Evolutionary conservation across 1,140 invertebrate genomes (phyloP).

Genomic region (Drosophila tristis): DNA sequence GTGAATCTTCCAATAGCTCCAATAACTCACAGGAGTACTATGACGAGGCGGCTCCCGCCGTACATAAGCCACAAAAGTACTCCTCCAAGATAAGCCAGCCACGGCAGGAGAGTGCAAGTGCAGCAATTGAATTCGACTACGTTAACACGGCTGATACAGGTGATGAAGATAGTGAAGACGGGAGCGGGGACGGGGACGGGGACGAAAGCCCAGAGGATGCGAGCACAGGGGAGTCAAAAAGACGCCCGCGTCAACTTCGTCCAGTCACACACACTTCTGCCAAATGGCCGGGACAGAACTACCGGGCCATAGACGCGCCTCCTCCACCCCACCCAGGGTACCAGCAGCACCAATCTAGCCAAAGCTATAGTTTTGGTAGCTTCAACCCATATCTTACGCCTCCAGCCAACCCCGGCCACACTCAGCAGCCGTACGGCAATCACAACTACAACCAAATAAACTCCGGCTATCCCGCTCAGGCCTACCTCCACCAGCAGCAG

Average conservation of each 20-base stretch:
- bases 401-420: conserved; percentile 32
- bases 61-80: conserved; percentile 32
- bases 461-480: conserved; percentile 47
- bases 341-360: conserved; percentile 44
- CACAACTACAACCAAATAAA: conserved; percentile 63
- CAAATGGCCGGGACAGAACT: conserved; percentile 55
- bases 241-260: conserved; percentile 68
- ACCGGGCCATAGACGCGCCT: conserved; percentile 61
- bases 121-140: conserved; percentile 29
- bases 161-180: background rate
- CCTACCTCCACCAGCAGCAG: conserved; percentile 44
- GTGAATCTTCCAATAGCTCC: conserved; percentile 34
- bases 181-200: conserved; percentile 4
- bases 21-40: conserved; percentile 50
- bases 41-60: conserved; percentile 11
- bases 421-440: conserved; percentile 22
- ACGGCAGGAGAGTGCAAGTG: background rate
- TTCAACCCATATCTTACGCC: conserved; percentile 78
- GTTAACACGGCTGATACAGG: background rate
- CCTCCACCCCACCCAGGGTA: conserved; percentile 29
- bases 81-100: conserved; percentile 59
- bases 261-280: conserved; percentile 30
- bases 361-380: conserved; percentile 59
- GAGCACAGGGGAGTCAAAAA: conserved; percentile 48
- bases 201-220: conserved; percentile 39